Conservation (phyloP, 2,113 vertebrate genomes). For the Psittacara wagleri region DNA sequence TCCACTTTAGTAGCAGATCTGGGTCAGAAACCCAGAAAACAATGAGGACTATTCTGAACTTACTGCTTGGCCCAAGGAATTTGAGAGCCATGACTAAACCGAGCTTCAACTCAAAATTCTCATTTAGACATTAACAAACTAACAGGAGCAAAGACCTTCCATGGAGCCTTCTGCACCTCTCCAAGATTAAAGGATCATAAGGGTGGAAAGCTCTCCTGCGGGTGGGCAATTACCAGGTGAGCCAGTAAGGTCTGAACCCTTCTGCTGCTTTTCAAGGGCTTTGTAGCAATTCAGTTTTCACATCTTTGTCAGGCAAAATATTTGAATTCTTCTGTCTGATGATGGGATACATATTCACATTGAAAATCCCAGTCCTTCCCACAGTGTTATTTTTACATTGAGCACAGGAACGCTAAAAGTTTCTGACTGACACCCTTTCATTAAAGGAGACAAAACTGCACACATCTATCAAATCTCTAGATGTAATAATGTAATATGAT, state of each 20-base stretch:
- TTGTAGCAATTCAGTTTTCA: not conserved
- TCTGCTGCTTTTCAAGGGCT: not conserved
- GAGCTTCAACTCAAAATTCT: not conserved
- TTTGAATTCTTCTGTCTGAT: not conserved
- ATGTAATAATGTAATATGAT: slow-evolving; percentile 25
- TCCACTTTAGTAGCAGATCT: not conserved
- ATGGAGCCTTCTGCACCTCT: not conserved
- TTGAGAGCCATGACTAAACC: not conserved
- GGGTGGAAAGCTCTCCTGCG: not conserved
- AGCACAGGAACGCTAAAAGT: not conserved
- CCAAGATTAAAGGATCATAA: not conserved
- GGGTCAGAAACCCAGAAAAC: not conserved
- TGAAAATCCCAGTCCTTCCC: not conserved
- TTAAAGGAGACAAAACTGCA: not conserved
- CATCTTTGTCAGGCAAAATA: not conserved
- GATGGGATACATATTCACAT: not conserved
- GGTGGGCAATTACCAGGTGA: not conserved
- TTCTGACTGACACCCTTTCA: slow-evolving; percentile 16
- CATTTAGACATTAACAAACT: not conserved
- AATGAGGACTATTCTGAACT: not conserved
- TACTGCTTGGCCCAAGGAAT: not conserved
- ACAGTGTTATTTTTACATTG: not conserved
- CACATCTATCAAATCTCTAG: slow-evolving; percentile 1
- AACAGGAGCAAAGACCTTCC: not conserved
- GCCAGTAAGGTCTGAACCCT: not conserved